phyloP scores from a whole-genome alignment of 1,140 invertebrate species.

The Zeugodacus cucurbitae region DNA sequence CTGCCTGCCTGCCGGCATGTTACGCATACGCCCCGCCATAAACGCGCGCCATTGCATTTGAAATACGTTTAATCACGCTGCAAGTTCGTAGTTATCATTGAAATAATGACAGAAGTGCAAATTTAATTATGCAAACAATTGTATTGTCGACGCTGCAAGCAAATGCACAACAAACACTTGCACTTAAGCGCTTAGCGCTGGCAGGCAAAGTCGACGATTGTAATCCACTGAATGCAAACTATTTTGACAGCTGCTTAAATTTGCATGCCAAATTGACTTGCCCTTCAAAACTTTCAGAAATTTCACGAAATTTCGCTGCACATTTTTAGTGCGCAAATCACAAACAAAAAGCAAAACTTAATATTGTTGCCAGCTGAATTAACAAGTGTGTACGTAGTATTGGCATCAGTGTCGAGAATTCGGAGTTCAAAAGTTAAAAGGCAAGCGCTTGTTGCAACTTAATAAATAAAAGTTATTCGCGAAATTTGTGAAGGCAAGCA shows the following conservation, averaged over 20 bases:
- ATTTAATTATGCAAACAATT: neutral
- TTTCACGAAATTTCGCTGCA: neutral
- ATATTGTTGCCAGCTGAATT: neutral
- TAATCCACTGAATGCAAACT: neutral
- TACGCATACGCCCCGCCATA: neutral
- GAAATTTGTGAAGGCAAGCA: neutral
- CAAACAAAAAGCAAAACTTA: neutral
- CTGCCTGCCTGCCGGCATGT: neutral
- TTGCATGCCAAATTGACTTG: constrained; percentile 22
- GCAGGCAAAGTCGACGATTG: neutral
- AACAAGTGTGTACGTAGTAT: neutral
- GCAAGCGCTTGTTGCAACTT: neutral
- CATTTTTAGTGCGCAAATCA: neutral
- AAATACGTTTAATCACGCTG: neutral
- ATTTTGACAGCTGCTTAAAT: constrained; percentile 1
- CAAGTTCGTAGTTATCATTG: neutral
- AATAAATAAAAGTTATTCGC: neutral
- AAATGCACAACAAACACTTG: neutral
- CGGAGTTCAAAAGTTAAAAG: no score
- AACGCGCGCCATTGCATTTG: neutral
- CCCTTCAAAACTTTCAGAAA: neutral
- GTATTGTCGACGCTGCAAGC: neutral
- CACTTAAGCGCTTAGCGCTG: neutral
- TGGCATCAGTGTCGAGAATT: neutral
- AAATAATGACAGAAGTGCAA: neutral